A percentile compares a stretch with the other conserved stretches of the same genome.
phyloP scores from a whole-genome alignment of 2,888 invertebrate genomes.

The Hymenopus coronatus region DNA sequence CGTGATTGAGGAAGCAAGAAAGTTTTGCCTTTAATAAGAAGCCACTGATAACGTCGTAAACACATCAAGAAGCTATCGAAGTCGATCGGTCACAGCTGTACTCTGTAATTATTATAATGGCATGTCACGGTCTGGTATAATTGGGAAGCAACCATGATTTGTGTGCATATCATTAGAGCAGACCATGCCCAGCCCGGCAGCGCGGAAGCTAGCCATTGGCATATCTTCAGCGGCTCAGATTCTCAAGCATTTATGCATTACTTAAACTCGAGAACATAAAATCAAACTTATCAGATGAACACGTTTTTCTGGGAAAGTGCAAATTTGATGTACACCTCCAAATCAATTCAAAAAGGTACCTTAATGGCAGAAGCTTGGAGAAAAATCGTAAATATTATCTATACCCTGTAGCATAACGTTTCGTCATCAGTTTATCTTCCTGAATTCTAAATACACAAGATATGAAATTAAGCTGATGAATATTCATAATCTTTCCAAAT shows the following conservation, averaged over 20 bases:
- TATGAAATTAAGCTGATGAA: no score
- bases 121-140: background rate
- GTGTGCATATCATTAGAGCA: conserved; percentile 1
- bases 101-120: conserved; percentile 10
- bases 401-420: no score
- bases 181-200: background rate
- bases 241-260: background rate
- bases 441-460: no score
- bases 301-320: background rate
- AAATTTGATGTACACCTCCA: background rate
- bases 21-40: background rate
- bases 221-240: background rate
- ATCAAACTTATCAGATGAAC: background rate
- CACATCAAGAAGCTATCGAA: background rate
- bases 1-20: background rate
- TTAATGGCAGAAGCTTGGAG: background rate
- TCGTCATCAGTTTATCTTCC: no score
- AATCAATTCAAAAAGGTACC: no score
- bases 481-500: no score
- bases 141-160: background rate
- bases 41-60: background rate
- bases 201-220: background rate
- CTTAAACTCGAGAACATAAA: background rate
- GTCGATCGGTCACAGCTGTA: background rate
- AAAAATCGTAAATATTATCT: background rate